A percentile compares a stretch with the other conserved stretches of the same genome.
Conservation (phyloP, 2,113 vertebrate species). For the Trichomycterus rosablanca region DNA sequence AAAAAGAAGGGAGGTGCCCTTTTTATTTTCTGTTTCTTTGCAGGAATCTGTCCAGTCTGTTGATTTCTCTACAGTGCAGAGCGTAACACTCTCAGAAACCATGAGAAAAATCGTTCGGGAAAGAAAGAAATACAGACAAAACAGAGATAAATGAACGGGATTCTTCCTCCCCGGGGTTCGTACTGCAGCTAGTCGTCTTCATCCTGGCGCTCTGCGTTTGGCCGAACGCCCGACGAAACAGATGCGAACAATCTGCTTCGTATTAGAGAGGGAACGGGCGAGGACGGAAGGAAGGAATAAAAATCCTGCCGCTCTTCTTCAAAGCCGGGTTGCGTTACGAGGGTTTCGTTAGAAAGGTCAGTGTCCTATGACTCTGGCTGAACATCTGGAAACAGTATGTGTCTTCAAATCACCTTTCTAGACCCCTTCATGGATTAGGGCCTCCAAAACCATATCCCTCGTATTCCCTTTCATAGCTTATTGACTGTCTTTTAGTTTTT, state of each 20-base stretch:
- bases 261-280: conserved; percentile 18
- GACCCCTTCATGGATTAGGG: too few relatives aligned
- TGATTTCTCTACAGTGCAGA: too few relatives aligned
- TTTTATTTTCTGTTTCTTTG: too few relatives aligned
- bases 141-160: conserved; percentile 52
- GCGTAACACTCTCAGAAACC: too few relatives aligned
- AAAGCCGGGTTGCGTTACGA: conserved; percentile 38
- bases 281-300: conserved; percentile 27
- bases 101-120: too few relatives aligned
- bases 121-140: neutral
- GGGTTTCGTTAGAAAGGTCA: conserved; percentile 24
- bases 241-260: conserved; percentile 48
- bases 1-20: too few relatives aligned
- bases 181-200: conserved; percentile 51
- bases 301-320: conserved; percentile 39
- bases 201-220: conserved; percentile 52
- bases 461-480: too few relatives aligned
- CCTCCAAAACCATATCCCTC: neutral
- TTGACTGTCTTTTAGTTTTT: too few relatives aligned
- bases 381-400: conserved; percentile 42
- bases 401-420: conserved; percentile 4
- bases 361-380: conserved; percentile 18
- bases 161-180: conserved; percentile 51
- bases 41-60: too few relatives aligned
- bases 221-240: conserved; percentile 52